phyloP scores from a whole-genome alignment of 30 jellyfish, hydroid and myxozoan species.

The Hydractinia echinata region DNA sequence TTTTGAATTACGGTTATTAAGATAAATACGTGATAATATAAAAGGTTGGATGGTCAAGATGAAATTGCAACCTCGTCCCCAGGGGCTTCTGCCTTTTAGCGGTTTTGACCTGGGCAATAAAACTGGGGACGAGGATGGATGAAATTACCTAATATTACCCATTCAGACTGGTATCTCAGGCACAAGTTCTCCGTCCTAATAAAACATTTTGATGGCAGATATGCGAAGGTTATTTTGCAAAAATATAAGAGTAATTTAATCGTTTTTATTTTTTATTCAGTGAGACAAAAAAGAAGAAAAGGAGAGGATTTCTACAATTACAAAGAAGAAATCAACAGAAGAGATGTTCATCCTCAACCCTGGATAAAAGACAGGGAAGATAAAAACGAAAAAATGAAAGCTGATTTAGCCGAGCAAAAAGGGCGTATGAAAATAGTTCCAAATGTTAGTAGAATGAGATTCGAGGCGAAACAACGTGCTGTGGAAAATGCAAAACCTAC shows the following conservation, averaged over 20 bases:
- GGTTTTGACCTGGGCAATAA: too few relatives aligned
- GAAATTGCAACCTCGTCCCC: too few relatives aligned
- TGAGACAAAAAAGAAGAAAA: constrained; percentile 32
- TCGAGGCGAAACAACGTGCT: constrained; percentile 33
- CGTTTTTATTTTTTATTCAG: neutral
- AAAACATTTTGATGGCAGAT: neutral
- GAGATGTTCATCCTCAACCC: constrained; percentile 40
- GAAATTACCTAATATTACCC: too few relatives aligned
- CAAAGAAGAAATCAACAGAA: constrained; percentile 34
- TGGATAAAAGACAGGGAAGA: constrained; percentile 32
- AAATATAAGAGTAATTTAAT: neutral
- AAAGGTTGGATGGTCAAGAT: too few relatives aligned
- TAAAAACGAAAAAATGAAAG: constrained; percentile 36
- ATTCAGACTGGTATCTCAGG: too few relatives aligned
- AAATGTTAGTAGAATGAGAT: constrained; percentile 18
- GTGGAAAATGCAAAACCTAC: constrained; percentile 43
- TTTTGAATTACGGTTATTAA: too few relatives aligned
- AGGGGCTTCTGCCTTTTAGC: too few relatives aligned
- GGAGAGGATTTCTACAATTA: constrained; percentile 44
- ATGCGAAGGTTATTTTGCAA: neutral
- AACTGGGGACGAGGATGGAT: too few relatives aligned
- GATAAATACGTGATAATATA: too few relatives aligned
- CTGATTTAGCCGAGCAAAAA: constrained; percentile 24
- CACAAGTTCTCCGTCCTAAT: neutral
- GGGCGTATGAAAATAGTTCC: constrained; percentile 38